A percentile compares a stretch with the other conserved stretches of the same genome.
phyloP scores from a whole-genome alignment of 2,888 invertebrate genomes.

The Tortrix viridana region DNA sequence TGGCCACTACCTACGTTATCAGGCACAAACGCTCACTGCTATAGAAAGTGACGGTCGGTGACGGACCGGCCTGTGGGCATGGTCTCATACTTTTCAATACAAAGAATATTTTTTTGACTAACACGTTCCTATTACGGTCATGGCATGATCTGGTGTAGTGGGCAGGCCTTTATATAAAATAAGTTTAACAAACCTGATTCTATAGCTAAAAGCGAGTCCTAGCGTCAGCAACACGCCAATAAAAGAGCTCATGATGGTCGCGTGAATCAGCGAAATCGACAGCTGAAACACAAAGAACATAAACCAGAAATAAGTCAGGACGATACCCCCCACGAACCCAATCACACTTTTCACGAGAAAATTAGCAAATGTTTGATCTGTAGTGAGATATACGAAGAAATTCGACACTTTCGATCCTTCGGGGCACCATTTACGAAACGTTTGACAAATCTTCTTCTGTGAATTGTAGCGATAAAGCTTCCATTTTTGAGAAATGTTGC shows the following conservation, averaged over 20 bases:
- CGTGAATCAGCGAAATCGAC: constrained; percentile 84
- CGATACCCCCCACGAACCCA: constrained; percentile 87
- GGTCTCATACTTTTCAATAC: no score
- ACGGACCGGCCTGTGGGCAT: no score
- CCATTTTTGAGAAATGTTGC: constrained; percentile 75
- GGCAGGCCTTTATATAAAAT: not conserved
- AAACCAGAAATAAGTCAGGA: constrained; percentile 87
- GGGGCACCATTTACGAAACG: constrained; percentile 64
- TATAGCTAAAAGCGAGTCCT: constrained; percentile 87
- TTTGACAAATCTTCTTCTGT: constrained; percentile 65
- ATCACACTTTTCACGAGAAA: constrained; percentile 85
- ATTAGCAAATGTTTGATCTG: constrained; percentile 81
- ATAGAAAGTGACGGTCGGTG: no score
- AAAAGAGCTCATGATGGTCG: constrained; percentile 85
- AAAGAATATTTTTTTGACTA: no score
- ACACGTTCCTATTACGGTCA: no score
- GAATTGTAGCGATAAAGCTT: constrained; percentile 69
- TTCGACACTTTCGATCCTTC: constrained; percentile 67
- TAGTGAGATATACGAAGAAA: constrained; percentile 62
- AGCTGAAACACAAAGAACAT: constrained; percentile 87
- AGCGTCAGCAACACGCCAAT: constrained; percentile 86
- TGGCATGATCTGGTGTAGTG: no score
- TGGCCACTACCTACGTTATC: no score
- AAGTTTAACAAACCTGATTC: constrained; percentile 59
- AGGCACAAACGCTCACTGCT: no score